These are phyloP conservation scores for Clarias batrachus DNA, from an alignment of 2,113 vertebrate genomes.

Conservation along the genomic window DNA sequence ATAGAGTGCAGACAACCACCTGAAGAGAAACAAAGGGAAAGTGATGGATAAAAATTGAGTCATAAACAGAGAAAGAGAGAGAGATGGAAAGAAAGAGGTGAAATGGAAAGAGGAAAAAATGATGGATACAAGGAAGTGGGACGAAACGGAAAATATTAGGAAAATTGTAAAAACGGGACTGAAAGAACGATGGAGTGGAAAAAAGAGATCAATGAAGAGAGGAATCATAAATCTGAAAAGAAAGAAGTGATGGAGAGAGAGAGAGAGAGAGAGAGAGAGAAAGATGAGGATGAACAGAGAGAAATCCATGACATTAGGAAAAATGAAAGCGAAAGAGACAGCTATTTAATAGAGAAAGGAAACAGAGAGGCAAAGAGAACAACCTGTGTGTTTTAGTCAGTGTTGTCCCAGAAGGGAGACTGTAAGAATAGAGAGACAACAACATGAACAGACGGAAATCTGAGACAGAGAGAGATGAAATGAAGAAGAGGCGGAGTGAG, in stretches of 20 bases:
- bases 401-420: not conserved
- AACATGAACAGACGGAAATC: not conserved
- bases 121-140: not conserved
- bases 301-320: not conserved
- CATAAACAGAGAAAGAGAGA: not conserved
- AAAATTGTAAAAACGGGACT: not conserved
- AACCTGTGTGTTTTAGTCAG: not conserved
- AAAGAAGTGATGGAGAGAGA: not conserved
- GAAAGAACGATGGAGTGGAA: not conserved
- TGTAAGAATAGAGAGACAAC: not conserved
- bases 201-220: not conserved
- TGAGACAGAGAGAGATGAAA: not conserved
- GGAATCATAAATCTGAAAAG: too few relatives aligned
- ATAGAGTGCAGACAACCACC: not conserved
- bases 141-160: not conserved
- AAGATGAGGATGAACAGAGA: not conserved
- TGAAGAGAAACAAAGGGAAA: not conserved
- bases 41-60: conserved; percentile 3
- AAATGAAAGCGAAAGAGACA: not conserved
- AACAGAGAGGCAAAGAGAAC: not conserved
- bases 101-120: not conserved
- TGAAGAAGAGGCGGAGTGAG: not conserved
- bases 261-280: not conserved
- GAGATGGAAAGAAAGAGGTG: not conserved
- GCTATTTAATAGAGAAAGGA: not conserved